phyloP scores from a whole-genome alignment of 1,140 invertebrate species.

The Tetramorium parvispinum region DNA sequence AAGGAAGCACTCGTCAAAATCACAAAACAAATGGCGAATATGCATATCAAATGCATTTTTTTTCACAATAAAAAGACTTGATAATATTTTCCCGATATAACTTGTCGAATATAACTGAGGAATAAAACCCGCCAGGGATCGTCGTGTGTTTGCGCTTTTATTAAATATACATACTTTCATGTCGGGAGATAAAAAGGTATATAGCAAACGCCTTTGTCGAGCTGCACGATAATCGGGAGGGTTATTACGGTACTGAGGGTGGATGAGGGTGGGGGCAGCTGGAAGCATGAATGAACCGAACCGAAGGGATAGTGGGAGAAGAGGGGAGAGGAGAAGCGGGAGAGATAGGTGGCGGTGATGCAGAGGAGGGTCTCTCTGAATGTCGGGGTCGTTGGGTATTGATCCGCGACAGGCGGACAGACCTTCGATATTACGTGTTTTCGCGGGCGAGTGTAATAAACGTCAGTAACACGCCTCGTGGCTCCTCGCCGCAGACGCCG shows the following conservation, averaged over 20 bases:
- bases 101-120: not conserved
- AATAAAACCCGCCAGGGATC: not conserved
- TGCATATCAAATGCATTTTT: not conserved
- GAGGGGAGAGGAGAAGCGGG: slow-evolving; percentile 57
- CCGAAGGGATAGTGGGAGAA: slow-evolving; percentile 62
- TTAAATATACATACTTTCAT: not conserved
- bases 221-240: slow-evolving; percentile 34
- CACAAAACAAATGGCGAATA: not conserved
- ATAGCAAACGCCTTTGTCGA: slow-evolving; percentile 8
- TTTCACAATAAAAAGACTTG: not conserved
- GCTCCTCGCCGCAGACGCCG: not conserved
- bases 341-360: slow-evolving; percentile 47
- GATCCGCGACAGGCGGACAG: slow-evolving; percentile 80
- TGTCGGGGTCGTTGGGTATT: slow-evolving; percentile 86
- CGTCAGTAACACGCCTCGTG: slow-evolving; percentile 74
- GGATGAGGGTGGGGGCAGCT: slow-evolving; percentile 60
- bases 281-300: slow-evolving; percentile 83
- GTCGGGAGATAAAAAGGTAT: not conserved
- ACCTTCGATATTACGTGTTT: slow-evolving; percentile 83
- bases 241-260: slow-evolving; percentile 68
- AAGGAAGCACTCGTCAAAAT: not conserved
- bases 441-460: slow-evolving; percentile 73
- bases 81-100: not conserved
- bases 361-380: slow-evolving; percentile 82
- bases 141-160: slow-evolving; percentile 9